These are phyloP conservation scores for Caradrina clavipalpis DNA, from an alignment of 2,888 invertebrate genomes.

Conservation along the genomic window DNA sequence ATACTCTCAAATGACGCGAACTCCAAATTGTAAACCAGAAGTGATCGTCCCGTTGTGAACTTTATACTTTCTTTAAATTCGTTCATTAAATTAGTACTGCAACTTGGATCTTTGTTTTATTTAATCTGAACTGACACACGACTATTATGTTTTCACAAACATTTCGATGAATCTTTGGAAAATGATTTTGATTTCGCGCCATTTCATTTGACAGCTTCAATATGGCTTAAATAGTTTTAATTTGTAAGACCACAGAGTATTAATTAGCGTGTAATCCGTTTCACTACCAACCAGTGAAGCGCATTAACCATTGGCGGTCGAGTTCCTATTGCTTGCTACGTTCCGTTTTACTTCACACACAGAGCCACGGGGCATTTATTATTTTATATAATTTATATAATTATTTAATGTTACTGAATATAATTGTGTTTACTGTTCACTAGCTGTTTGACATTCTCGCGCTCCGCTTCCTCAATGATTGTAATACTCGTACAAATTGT, in stretches of 20 bases:
- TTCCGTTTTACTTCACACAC: conserved; percentile 23
- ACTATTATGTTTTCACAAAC: conserved; percentile 33
- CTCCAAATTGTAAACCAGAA: conserved; percentile 14
- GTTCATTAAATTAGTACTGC: conserved; percentile 3
- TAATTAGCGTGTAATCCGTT: conserved; percentile 65
- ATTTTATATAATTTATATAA: not conserved
- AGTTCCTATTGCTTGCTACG: conserved; percentile 71
- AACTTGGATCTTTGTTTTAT: conserved; percentile 21
- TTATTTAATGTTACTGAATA: conserved; percentile 22
- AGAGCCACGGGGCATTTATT: conserved; percentile 12
- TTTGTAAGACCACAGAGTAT: conserved; percentile 39
- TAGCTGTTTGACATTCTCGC: not conserved
- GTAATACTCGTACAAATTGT: conserved; percentile 80
- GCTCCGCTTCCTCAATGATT: conserved; percentile 43
- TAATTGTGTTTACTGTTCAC: conserved; percentile 1
- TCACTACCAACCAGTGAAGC: conserved; percentile 77
- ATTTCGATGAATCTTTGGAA: conserved; percentile 11
- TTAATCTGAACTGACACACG: not conserved
- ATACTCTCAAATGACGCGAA: conserved; percentile 30
- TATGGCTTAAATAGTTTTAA: conserved; percentile 25
- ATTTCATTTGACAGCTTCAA: conserved; percentile 31
- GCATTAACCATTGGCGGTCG: conserved; percentile 71
- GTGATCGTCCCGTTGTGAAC: conserved; percentile 21
- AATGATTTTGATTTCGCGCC: conserved; percentile 35
- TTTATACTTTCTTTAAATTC: conserved; percentile 8